Evolutionary conservation across 2,888 invertebrate species (phyloP).

Genomic region (Agonopterix heracliana): DNA sequence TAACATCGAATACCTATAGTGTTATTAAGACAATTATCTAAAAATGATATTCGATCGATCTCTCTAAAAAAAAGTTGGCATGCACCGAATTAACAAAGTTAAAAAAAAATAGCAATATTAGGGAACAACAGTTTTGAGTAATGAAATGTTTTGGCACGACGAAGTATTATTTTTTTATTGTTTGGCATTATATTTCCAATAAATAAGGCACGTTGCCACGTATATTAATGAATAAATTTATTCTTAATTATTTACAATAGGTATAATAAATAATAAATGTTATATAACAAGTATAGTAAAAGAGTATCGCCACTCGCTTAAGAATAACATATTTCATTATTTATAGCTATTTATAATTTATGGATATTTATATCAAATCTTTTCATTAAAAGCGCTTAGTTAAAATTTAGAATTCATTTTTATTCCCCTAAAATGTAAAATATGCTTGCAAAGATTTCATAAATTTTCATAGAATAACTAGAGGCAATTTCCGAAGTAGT

Average conservation of each 20-base stretch:
- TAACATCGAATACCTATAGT: too few relatives aligned
- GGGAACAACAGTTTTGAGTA: too few relatives aligned
- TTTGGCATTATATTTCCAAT: slow-evolving; percentile 34
- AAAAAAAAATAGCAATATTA: too few relatives aligned
- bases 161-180: slow-evolving; percentile 9
- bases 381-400: neutral
- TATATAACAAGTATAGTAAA: too few relatives aligned
- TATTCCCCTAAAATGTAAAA: neutral
- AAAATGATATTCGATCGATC: too few relatives aligned
- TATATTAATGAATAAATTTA: slow-evolving; percentile 18
- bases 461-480: neutral
- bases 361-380: neutral
- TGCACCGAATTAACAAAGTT: too few relatives aligned
- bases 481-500: neutral
- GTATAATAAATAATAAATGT: slow-evolving; percentile 17
- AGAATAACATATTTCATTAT: too few relatives aligned
- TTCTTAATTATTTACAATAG: slow-evolving; percentile 13
- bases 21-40: too few relatives aligned
- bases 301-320: too few relatives aligned
- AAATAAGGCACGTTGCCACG: slow-evolving; percentile 61
- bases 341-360: neutral
- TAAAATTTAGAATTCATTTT: neutral
- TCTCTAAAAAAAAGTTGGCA: too few relatives aligned
- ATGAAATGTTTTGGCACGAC: neutral
- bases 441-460: neutral